Conservation (phyloP, 2,888 invertebrate species). For the Phyllotreta cruciferae region DNA sequence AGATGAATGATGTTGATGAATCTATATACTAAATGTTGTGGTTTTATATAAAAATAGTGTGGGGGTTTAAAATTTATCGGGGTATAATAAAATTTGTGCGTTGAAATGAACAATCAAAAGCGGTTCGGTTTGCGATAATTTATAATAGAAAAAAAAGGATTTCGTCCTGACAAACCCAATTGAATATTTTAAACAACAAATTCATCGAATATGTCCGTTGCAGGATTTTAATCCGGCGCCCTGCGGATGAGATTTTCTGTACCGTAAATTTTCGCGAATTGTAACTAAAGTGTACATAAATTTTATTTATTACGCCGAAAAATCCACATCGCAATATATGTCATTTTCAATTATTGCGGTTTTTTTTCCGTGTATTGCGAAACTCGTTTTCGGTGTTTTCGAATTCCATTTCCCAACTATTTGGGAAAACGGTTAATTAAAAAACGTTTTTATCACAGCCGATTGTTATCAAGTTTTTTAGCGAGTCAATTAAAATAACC, state of each 20-base stretch:
- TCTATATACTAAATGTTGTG: too few relatives aligned
- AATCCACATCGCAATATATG: constrained; percentile 24
- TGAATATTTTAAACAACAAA: constrained; percentile 12
- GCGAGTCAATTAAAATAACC: too few relatives aligned
- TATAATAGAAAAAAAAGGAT: too few relatives aligned
- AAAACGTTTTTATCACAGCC: constrained; percentile 4
- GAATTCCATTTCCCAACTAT: constrained; percentile 11
- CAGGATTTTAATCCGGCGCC: constrained; percentile 17
- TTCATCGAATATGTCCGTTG: constrained; percentile 10
- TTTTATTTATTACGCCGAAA: constrained; percentile 28
- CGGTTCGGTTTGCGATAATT: too few relatives aligned
- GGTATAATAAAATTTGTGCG: too few relatives aligned
- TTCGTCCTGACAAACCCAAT: constrained; percentile 2
- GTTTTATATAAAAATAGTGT: too few relatives aligned
- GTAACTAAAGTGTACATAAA: constrained; percentile 21
- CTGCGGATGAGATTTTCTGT: constrained; percentile 17
- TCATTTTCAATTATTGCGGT: constrained; percentile 28
- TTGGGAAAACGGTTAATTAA: constrained; percentile 21
- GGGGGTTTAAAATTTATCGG: too few relatives aligned
- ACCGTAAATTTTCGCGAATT: constrained; percentile 24
- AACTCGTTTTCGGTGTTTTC: constrained; percentile 1
- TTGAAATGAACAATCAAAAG: too few relatives aligned
- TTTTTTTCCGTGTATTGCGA: constrained; percentile 17
- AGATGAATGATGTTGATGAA: too few relatives aligned
- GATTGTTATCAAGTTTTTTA: too few relatives aligned